A percentile compares a stretch with the other conserved stretches of the same genome.
Conservation (phyloP, 2,113 vertebrate species). For the Nothobranchius furzeri region DNA sequence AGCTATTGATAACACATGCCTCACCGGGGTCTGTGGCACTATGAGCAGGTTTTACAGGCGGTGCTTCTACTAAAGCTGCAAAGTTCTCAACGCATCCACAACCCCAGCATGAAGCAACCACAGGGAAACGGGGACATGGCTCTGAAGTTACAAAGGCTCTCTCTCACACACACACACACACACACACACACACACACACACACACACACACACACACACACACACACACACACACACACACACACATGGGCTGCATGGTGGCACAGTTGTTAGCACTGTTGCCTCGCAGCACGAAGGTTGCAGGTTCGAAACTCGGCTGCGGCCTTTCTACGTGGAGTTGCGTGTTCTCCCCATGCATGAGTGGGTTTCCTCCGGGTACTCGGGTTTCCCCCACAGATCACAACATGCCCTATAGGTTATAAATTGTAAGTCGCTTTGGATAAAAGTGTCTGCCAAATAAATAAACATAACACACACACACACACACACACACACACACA, state of each 20-base stretch:
- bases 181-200: neutral
- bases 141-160: slow-evolving; percentile 48
- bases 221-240: neutral
- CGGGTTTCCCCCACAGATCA: no score
- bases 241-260: no score
- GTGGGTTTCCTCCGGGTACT: no score
- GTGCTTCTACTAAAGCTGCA: slow-evolving; percentile 56
- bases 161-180: slow-evolving; percentile 8
- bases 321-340: no score
- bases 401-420: no score
- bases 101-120: slow-evolving; percentile 60
- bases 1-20: slow-evolving; percentile 45
- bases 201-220: no score
- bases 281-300: no score
- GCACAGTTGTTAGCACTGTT: no score
- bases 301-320: no score
- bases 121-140: slow-evolving; percentile 27
- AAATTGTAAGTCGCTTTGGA: no score
- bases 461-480: neutral
- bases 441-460: no score
- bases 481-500: neutral
- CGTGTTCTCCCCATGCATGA: no score
- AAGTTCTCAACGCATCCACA: slow-evolving; percentile 56
- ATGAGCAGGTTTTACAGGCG: slow-evolving; percentile 56
- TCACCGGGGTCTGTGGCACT: slow-evolving; percentile 45